phyloP scores from a whole-genome alignment of 2,888 invertebrate genomes.

The Phasia obesa region DNA sequence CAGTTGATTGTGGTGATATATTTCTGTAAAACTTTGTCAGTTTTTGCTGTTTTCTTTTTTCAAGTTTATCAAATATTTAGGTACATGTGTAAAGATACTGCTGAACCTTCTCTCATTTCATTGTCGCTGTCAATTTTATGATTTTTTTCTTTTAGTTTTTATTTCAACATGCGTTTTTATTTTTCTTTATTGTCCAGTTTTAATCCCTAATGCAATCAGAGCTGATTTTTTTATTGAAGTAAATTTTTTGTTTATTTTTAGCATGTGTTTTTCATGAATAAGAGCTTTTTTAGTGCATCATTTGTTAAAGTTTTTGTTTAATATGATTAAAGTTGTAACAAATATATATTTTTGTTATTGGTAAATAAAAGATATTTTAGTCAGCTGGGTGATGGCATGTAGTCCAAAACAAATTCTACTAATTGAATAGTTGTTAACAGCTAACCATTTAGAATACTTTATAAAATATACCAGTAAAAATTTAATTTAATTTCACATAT shows the following conservation, averaged over 20 bases:
- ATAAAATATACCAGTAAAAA: too few species aligned
- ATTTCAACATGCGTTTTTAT: neutral
- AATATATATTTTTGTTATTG: neutral
- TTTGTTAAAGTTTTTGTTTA: neutral
- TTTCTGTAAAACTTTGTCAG: conserved; percentile 9
- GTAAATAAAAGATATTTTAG: neutral
- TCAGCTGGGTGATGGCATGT: too few species aligned
- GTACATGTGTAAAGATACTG: neutral
- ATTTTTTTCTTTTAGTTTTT: conserved; percentile 19
- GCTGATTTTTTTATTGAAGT: conserved; percentile 56
- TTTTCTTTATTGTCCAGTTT: conserved; percentile 49
- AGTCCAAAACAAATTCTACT: too few species aligned
- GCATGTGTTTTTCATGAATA: conserved; percentile 63
- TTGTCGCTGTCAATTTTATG: conserved; percentile 50
- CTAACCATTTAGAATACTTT: too few species aligned
- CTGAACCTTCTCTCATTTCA: conserved; percentile 14
- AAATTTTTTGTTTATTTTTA: conserved; percentile 7
- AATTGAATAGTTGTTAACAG: too few species aligned
- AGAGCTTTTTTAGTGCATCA: neutral
- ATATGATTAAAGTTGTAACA: neutral
- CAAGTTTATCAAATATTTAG: neutral
- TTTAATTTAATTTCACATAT: too few species aligned
- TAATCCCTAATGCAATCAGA: conserved; percentile 72
- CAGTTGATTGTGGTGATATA: conserved; percentile 21
- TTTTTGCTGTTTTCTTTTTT: neutral